phyloP scores from a whole-genome alignment of 2,113 vertebrate genomes.

The Neogale vison region DNA sequence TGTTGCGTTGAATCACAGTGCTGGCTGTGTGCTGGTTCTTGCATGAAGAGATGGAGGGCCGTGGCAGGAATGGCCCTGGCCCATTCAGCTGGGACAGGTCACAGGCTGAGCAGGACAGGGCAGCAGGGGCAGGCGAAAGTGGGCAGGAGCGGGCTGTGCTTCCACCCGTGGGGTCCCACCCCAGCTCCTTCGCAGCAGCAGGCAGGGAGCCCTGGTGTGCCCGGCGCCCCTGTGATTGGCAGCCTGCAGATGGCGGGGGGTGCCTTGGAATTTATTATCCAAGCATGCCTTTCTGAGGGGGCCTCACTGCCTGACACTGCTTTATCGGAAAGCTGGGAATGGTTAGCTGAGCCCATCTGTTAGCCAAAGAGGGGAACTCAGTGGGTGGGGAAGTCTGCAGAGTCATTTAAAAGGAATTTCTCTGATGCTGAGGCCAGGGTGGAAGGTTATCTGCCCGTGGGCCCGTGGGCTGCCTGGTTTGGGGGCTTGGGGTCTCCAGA shows the following conservation, averaged over 20 bases:
- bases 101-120: not conserved
- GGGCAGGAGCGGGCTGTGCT: not conserved
- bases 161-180: not conserved
- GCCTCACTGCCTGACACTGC: conserved; percentile 37
- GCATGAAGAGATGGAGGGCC: not conserved
- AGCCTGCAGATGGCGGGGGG: conserved; percentile 67
- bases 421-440: not conserved
- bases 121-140: not conserved
- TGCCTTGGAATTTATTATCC: conserved; percentile 63
- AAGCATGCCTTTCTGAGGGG: conserved; percentile 13
- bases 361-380: conserved; percentile 37
- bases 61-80: not conserved
- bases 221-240: conserved; percentile 39
- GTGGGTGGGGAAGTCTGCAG: conserved; percentile 42
- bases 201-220: conserved; percentile 55
- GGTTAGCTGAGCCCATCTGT: conserved; percentile 25
- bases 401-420: conserved; percentile 69
- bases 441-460: not conserved
- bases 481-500: not conserved
- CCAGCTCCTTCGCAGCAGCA: not conserved
- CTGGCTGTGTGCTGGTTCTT: not conserved
- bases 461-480: not conserved
- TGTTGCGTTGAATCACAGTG: fast-evolving
- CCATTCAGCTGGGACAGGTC: not conserved
- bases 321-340: conserved; percentile 67